phyloP scores from a whole-genome alignment of 64 coral and sea anemone genomes.

The Catalaphyllia jardinei region DNA sequence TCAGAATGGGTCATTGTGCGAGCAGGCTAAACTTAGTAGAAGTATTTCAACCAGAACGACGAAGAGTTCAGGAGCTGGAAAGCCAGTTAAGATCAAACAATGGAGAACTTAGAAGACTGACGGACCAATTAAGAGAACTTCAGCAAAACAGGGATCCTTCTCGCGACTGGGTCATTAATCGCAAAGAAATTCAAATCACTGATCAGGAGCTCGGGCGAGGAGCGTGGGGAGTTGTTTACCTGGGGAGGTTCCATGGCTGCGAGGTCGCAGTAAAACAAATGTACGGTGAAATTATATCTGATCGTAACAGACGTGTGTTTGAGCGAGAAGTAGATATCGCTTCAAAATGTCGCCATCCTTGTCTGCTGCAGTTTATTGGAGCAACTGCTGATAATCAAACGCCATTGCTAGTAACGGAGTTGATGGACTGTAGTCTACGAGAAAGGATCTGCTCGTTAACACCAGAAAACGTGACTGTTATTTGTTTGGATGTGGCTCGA shows the following conservation, averaged over 20 bases:
- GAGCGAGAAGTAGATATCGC: slow-evolving; percentile 69
- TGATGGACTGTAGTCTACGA: slow-evolving; percentile 41
- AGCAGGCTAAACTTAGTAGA: no score
- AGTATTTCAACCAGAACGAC: no score
- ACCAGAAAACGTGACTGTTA: neutral
- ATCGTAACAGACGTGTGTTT: slow-evolving; percentile 17
- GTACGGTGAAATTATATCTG: neutral
- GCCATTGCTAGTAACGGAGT: slow-evolving; percentile 57
- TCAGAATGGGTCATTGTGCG: no score
- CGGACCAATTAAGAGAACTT: no score
- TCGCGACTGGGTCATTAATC: slow-evolving; percentile 31
- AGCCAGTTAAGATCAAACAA: no score
- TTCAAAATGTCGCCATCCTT: slow-evolving; percentile 61
- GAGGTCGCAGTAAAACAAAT: slow-evolving; percentile 72
- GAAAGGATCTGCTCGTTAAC: no score
- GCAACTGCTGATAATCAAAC: slow-evolving; percentile 47
- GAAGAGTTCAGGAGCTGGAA: no score
- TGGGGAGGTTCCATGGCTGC: slow-evolving; percentile 33
- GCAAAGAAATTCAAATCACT: slow-evolving; percentile 7
- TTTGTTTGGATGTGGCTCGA: slow-evolving; percentile 43
- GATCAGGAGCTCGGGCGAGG: slow-evolving; percentile 21
- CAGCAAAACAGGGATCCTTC: no score
- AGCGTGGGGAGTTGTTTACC: slow-evolving; percentile 47
- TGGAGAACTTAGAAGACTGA: no score
- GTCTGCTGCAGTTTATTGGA: slow-evolving; percentile 77